These are phyloP conservation scores for Drosophila ananassae DNA, from an alignment of 1,140 invertebrate species.

Conservation along the genomic window DNA sequence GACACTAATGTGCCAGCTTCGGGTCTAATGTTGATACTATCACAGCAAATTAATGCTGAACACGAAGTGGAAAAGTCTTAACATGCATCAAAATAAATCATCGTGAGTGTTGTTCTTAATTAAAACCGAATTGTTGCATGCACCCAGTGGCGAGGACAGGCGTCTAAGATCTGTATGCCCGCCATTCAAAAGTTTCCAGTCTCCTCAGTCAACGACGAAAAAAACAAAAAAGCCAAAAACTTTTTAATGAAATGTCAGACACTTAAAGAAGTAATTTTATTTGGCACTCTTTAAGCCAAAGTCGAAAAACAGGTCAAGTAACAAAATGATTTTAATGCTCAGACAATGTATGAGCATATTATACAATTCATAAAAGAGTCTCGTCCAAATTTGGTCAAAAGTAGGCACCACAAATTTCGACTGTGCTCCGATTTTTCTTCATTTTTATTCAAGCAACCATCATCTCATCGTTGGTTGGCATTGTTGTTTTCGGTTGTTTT, in stretches of 20 bases:
- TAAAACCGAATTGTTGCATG: constrained; percentile 38
- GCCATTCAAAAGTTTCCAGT: constrained; percentile 41
- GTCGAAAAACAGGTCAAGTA: constrained; percentile 56
- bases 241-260: constrained; percentile 46
- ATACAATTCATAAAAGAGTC: constrained; percentile 50
- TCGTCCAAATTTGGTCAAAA: constrained; percentile 60
- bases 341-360: constrained; percentile 43
- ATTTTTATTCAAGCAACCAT: constrained; percentile 34
- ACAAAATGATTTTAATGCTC: constrained; percentile 46
- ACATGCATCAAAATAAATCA: constrained; percentile 69
- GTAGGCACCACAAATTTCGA: constrained; percentile 61
- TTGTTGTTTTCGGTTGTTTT: constrained; percentile 41
- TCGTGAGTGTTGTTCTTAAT: constrained; percentile 54
- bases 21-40: constrained; percentile 58
- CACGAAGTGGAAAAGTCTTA: constrained; percentile 66
- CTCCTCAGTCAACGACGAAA: neutral
- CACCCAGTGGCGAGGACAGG: constrained; percentile 19
- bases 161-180: constrained; percentile 17
- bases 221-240: constrained; percentile 1
- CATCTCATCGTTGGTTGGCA: constrained; percentile 24
- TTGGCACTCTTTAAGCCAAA: constrained; percentile 38
- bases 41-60: constrained; percentile 73
- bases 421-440: constrained; percentile 17
- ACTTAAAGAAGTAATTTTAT: constrained; percentile 49
- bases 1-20: constrained; percentile 27